A percentile compares a stretch with the other conserved stretches of the same genome.
These are phyloP conservation scores for Macrosiphum euphorbiae DNA, from an alignment of 2,888 invertebrate species.

Conservation along the genomic window DNA sequence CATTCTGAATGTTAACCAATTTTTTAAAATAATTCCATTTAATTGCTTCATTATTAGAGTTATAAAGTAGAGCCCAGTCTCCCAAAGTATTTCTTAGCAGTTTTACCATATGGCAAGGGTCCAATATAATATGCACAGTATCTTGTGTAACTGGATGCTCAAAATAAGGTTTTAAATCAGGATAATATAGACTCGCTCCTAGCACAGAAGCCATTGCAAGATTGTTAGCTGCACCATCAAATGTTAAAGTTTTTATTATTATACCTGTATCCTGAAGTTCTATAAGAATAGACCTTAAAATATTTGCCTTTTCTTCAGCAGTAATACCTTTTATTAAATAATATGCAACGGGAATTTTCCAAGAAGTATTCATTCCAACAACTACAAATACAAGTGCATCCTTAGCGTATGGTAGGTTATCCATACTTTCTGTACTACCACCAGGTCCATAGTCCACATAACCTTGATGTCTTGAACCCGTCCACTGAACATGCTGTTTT, in stretches of 20 bases:
- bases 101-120: too few relatives aligned
- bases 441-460: slow-evolving; percentile 42
- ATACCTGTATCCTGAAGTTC: slow-evolving; percentile 51
- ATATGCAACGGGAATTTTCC: slow-evolving; percentile 66
- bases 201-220: slow-evolving; percentile 10
- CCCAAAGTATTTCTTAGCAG: too few relatives aligned
- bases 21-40: too few relatives aligned
- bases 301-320: slow-evolving; percentile 31
- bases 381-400: slow-evolving; percentile 60
- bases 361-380: slow-evolving; percentile 25
- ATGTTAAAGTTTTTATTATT: slow-evolving; percentile 56
- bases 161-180: background rate
- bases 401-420: slow-evolving; percentile 26
- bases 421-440: background rate
- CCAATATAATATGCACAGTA: background rate
- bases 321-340: slow-evolving; percentile 52
- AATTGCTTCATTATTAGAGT: too few relatives aligned
- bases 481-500: slow-evolving; percentile 34
- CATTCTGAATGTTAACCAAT: slow-evolving; percentile 10
- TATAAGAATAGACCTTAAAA: slow-evolving; percentile 39
- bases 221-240: slow-evolving; percentile 58
- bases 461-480: slow-evolving; percentile 29
- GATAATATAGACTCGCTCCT: slow-evolving; percentile 27
- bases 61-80: too few relatives aligned
- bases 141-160: background rate